These are phyloP conservation scores for Parascotia fuliginaria DNA, from an alignment of 2,888 invertebrate genomes.

Conservation along the genomic window DNA sequence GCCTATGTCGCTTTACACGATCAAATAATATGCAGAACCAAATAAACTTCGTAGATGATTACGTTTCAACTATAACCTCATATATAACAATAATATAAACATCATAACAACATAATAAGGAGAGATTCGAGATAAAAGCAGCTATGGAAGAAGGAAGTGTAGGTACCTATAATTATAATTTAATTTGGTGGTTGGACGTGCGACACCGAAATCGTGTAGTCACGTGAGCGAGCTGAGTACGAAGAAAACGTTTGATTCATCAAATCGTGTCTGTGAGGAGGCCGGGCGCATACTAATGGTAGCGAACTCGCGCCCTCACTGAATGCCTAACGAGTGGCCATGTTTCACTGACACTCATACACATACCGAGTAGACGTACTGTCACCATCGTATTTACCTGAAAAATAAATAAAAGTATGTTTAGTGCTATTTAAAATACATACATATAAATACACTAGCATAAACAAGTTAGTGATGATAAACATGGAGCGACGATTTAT, in stretches of 20 bases:
- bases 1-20: no score
- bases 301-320: slow-evolving; percentile 57
- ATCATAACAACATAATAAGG: background rate
- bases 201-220: slow-evolving; percentile 80
- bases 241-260: slow-evolving; percentile 77
- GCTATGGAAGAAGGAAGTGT: slow-evolving; percentile 68
- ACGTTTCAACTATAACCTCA: no score
- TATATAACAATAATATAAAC: no score
- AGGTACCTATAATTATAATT: slow-evolving; percentile 71
- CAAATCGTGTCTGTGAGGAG: slow-evolving; percentile 73
- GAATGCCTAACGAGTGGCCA: slow-evolving; percentile 68
- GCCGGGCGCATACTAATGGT: slow-evolving; percentile 81
- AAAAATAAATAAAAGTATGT: slow-evolving; percentile 47
- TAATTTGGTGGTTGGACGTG: slow-evolving; percentile 77
- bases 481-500: no score
- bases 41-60: no score
- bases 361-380: slow-evolving; percentile 50
- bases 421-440: slow-evolving; percentile 30
- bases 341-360: slow-evolving; percentile 64
- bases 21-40: no score
- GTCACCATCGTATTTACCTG: slow-evolving; percentile 62
- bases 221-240: slow-evolving; percentile 64
- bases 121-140: slow-evolving; percentile 35
- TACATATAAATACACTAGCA: no score
- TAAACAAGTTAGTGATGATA: no score